These are phyloP conservation scores for Oncorhynchus gorbuscha DNA, from an alignment of 2,113 vertebrate species.

Conservation along the genomic window DNA sequence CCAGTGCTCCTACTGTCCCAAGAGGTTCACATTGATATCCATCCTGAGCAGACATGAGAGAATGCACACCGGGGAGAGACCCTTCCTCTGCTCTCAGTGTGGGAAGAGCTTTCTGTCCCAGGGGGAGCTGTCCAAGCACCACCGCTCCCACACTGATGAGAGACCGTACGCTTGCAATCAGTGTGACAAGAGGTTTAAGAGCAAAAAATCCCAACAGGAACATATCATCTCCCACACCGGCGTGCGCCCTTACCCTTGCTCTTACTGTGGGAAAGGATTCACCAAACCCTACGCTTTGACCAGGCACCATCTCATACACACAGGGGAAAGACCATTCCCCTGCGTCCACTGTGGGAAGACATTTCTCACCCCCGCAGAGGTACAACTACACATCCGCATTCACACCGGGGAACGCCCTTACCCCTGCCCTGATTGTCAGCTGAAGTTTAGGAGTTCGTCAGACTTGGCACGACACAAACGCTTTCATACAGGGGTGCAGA, in stretches of 20 bases:
- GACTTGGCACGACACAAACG: slow-evolving; percentile 70
- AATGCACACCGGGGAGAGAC: slow-evolving; percentile 76
- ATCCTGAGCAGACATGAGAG: slow-evolving; percentile 70
- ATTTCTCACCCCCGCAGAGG: slow-evolving; percentile 70
- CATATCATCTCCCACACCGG: slow-evolving; percentile 66
- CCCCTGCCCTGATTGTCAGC: slow-evolving; percentile 55
- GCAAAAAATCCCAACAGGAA: slow-evolving; percentile 65
- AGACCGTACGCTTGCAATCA: slow-evolving; percentile 70
- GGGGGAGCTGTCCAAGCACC: slow-evolving; percentile 76
- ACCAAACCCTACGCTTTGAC: slow-evolving; percentile 68
- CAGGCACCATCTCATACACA: slow-evolving; percentile 74
- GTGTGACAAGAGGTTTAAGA: slow-evolving; percentile 70
- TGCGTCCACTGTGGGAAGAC: slow-evolving; percentile 70
- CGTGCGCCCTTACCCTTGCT: slow-evolving; percentile 64
- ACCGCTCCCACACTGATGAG: slow-evolving; percentile 71
- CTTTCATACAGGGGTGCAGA: slow-evolving; percentile 50
- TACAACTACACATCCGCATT: slow-evolving; percentile 65
- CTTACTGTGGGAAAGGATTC: slow-evolving; percentile 70
- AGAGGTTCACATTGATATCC: slow-evolving; percentile 68
- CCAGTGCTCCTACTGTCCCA: slow-evolving; percentile 68
- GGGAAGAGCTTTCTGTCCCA: slow-evolving; percentile 79
- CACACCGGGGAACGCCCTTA: slow-evolving; percentile 75
- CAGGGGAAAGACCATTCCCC: slow-evolving; percentile 73
- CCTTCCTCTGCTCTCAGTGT: slow-evolving; percentile 76
- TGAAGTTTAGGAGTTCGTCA: slow-evolving; percentile 71